Percentiles rank a stretch among this genome's conserved stretches.
phyloP scores from a whole-genome alignment of 2,797 vertebrate species.

The Leuciscus waleckii region DNA sequence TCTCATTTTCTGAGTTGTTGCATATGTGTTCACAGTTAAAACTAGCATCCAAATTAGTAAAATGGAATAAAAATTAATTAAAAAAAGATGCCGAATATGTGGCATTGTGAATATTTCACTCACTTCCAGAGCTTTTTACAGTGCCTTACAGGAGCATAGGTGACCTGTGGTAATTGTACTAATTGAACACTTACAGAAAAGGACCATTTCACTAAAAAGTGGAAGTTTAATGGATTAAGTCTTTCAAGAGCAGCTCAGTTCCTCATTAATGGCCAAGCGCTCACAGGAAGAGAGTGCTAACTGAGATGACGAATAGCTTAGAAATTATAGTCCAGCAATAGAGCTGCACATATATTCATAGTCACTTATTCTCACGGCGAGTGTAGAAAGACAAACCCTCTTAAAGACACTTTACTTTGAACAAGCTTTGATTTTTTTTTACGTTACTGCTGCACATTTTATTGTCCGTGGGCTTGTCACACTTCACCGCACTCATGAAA shows the following conservation, averaged over 20 bases:
- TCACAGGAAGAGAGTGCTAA: slow-evolving; percentile 36
- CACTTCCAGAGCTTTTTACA: background rate
- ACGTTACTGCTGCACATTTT: slow-evolving; percentile 12
- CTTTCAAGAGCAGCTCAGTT: slow-evolving; percentile 34
- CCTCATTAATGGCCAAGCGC: slow-evolving; percentile 37
- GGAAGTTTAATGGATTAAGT: slow-evolving; percentile 41
- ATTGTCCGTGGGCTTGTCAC: slow-evolving; percentile 19
- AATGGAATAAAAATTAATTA: background rate
- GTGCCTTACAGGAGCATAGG: background rate
- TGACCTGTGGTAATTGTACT: slow-evolving; percentile 18
- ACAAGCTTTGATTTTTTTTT: background rate
- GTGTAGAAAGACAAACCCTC: background rate
- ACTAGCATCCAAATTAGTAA: background rate
- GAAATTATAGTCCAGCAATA: slow-evolving; percentile 19
- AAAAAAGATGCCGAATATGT: background rate
- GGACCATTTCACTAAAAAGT: slow-evolving; percentile 17
- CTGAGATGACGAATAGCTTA: slow-evolving; percentile 19
- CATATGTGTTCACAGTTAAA: background rate
- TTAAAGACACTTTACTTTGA: slow-evolving; percentile 7
- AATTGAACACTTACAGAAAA: slow-evolving; percentile 28
- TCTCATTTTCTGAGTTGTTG: background rate
- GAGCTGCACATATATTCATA: slow-evolving; percentile 30
- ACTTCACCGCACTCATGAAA: background rate
- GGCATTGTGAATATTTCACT: background rate
- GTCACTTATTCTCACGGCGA: slow-evolving; percentile 18